These are phyloP conservation scores for Strix uralensis DNA, from an alignment of 2,113 vertebrate species.

Conservation along the genomic window DNA sequence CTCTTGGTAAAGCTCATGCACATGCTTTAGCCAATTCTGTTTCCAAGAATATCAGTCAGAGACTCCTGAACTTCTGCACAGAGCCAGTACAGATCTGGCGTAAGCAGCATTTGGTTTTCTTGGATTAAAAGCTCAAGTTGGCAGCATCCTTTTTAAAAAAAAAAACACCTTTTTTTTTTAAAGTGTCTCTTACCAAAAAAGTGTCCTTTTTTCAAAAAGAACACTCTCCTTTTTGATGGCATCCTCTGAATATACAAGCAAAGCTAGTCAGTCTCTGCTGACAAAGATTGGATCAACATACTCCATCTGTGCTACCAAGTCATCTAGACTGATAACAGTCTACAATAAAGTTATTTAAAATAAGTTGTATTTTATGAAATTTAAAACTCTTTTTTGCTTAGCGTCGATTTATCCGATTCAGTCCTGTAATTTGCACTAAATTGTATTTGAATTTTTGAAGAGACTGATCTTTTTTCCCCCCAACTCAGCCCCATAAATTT, in stretches of 20 bases:
- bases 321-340: neutral
- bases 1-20: neutral
- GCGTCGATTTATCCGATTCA: neutral
- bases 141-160: neutral
- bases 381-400: neutral
- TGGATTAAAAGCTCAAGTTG: neutral
- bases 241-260: neutral
- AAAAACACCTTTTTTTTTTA: neutral
- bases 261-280: neutral
- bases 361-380: neutral
- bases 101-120: neutral
- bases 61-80: neutral
- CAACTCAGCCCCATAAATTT: neutral
- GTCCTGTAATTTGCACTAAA: neutral
- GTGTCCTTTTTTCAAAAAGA: neutral
- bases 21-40: neutral
- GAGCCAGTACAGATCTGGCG: neutral
- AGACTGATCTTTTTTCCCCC: neutral
- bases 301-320: neutral
- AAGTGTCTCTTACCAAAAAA: neutral
- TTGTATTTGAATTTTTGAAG: neutral
- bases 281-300: neutral
- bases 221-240: neutral
- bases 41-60: neutral
- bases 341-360: neutral